phyloP scores from a whole-genome alignment of 2,113 vertebrate genomes.

The Microtus pennsylvanicus region DNA sequence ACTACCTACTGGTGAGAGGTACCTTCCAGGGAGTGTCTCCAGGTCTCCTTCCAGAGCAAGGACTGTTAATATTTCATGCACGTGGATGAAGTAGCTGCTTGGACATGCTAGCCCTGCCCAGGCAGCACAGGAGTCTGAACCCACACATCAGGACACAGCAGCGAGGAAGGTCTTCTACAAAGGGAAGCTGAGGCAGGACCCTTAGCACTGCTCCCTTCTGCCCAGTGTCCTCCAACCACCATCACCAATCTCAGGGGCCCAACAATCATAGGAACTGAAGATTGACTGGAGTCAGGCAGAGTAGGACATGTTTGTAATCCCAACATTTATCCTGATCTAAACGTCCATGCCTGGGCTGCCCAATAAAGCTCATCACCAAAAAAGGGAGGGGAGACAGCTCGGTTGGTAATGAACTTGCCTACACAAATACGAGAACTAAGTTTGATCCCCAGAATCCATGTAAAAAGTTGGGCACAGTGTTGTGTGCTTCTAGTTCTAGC shows the following conservation, averaged over 20 bases:
- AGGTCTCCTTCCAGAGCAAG: conserved; percentile 35
- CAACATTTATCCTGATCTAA: background rate
- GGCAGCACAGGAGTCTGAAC: background rate
- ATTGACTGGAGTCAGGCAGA: background rate
- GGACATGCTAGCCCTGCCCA: conserved; percentile 48
- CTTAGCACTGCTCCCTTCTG: background rate
- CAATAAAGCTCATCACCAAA: background rate
- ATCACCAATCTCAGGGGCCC: background rate
- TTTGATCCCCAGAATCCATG: background rate
- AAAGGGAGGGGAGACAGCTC: background rate
- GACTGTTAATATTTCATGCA: conserved; percentile 82
- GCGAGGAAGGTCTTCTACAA: background rate
- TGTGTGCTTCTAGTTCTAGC: background rate
- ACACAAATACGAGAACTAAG: background rate
- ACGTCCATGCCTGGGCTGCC: background rate
- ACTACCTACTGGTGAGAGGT: conserved; percentile 73
- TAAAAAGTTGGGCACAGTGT: background rate
- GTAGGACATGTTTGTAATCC: background rate
- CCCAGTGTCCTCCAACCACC: background rate
- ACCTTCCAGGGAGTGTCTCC: conserved; percentile 76
- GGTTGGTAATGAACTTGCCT: background rate
- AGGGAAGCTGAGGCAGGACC: background rate
- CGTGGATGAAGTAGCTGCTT: conserved; percentile 60
- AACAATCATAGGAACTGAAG: background rate
- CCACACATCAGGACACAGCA: background rate